phyloP scores from a whole-genome alignment of 53 echinoderm and acorn worm species.

The Stichopus horrens region DNA sequence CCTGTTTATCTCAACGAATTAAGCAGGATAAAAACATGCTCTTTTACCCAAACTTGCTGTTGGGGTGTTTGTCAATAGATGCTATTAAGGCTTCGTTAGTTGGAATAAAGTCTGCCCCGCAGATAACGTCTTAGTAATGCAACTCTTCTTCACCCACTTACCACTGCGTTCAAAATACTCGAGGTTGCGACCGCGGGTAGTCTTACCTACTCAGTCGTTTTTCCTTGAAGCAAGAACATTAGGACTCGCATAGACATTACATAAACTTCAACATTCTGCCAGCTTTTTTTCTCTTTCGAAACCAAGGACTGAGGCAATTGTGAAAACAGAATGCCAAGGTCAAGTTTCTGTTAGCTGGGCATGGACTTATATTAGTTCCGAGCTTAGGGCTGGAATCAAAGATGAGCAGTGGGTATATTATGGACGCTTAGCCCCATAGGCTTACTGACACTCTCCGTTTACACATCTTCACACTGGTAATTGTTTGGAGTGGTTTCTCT shows the following conservation, averaged over 20 bases:
- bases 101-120: slow-evolving; percentile 47
- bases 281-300: background rate
- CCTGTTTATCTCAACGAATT: slow-evolving; percentile 39
- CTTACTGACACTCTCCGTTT: slow-evolving; percentile 21
- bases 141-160: slow-evolving; percentile 38
- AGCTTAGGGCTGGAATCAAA: slow-evolving; percentile 39
- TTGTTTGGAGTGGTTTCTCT: slow-evolving; percentile 5
- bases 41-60: slow-evolving; percentile 9
- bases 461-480: slow-evolving; percentile 15
- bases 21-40: slow-evolving; percentile 37
- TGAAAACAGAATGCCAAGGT: slow-evolving; percentile 42
- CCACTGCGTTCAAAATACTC: slow-evolving; percentile 29
- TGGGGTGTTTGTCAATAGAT: slow-evolving; percentile 41
- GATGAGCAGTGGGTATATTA: slow-evolving; percentile 37
- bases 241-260: slow-evolving; percentile 29
- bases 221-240: slow-evolving; percentile 38
- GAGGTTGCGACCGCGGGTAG: slow-evolving; percentile 45
- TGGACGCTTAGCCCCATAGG: slow-evolving; percentile 24
- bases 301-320: slow-evolving; percentile 3
- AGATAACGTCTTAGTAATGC: slow-evolving; percentile 32
- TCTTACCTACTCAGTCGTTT: slow-evolving; percentile 40
- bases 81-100: slow-evolving; percentile 41
- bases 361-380: slow-evolving; percentile 42
- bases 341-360: slow-evolving; percentile 30
- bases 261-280: slow-evolving; percentile 32